phyloP scores from a whole-genome alignment of 2,797 vertebrate species.

The Hydrophis major region DNA sequence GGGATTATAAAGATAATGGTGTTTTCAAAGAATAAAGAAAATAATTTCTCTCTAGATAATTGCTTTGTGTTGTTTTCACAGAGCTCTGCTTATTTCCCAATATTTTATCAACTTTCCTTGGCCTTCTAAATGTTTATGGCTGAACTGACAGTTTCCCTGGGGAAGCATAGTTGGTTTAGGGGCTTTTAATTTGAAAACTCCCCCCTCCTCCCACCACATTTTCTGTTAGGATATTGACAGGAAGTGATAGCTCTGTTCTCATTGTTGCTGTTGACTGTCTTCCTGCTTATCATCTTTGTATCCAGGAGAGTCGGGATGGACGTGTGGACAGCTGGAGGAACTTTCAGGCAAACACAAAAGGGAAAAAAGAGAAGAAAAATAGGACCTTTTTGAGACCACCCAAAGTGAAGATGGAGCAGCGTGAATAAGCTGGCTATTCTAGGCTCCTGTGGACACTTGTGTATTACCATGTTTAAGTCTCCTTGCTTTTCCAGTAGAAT shows the following conservation, averaged over 20 bases:
- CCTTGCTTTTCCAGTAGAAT: slow-evolving; percentile 72
- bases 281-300: slow-evolving; percentile 22
- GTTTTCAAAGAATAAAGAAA: not conserved
- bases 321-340: slow-evolving; percentile 98
- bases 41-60: not conserved
- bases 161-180: not conserved
- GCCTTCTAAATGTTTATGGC: not conserved
- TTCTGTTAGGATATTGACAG: not conserved
- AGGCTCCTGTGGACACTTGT: slow-evolving; percentile 20
- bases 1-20: not conserved
- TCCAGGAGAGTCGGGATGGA: slow-evolving; percentile 93
- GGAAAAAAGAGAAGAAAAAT: slow-evolving; percentile 92
- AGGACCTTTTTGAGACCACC: slow-evolving; percentile 96
- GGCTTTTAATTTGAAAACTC: not conserved
- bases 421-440: slow-evolving; percentile 78
- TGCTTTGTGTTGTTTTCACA: not conserved
- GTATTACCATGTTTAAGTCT: slow-evolving; percentile 27
- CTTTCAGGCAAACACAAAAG: slow-evolving; percentile 94
- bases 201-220: not conserved
- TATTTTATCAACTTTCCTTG: not conserved
- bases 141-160: not conserved
- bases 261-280: slow-evolving; percentile 1
- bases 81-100: not conserved
- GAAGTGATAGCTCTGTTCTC: not conserved
- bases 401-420: slow-evolving; percentile 99